Percentiles rank a stretch among this genome's conserved stretches.
Conservation (phyloP, 1,140 invertebrate genomes). For the Helicorthomorpha holstii region DNA sequence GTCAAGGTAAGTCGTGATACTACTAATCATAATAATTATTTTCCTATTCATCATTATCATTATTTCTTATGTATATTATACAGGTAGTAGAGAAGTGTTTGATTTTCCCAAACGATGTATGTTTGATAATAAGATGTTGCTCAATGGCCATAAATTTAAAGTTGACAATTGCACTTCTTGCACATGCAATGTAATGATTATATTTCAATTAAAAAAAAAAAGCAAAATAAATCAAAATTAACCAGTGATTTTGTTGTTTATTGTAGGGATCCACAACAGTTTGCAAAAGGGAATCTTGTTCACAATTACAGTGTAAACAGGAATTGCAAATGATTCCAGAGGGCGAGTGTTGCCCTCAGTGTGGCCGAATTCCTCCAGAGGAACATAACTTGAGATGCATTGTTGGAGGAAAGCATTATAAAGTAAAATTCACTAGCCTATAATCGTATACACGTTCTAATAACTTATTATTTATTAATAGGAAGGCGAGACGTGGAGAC, state of each 20-base stretch:
- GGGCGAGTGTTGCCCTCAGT: conserved; percentile 54
- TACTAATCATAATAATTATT: not conserved
- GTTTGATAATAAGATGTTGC: conserved; percentile 43
- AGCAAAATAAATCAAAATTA: no score
- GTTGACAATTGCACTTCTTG: conserved; percentile 68
- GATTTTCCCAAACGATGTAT: conserved; percentile 33
- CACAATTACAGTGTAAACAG: conserved; percentile 56
- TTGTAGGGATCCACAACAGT: conserved; percentile 40
- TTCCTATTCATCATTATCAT: not conserved
- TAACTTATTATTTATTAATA: conserved; percentile 18
- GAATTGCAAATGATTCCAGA: conserved; percentile 42
- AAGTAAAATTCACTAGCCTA: conserved; percentile 14
- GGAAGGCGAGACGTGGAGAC: conserved; percentile 69
- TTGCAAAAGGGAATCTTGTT: conserved; percentile 59
- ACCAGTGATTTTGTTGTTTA: not conserved
- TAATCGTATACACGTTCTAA: not conserved
- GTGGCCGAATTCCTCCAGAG: conserved; percentile 7
- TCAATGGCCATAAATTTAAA: conserved; percentile 31
- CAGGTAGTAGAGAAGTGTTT: conserved; percentile 17
- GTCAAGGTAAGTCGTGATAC: conserved; percentile 38
- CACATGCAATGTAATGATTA: conserved; percentile 41
- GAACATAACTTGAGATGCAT: conserved; percentile 17
- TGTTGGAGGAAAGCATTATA: conserved; percentile 17
- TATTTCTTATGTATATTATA: no score
- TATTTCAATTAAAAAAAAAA: no score